Base-by-base conservation (phyloP, 2,888 invertebrate genomes). In the Heliconius charithonia region DNA sequence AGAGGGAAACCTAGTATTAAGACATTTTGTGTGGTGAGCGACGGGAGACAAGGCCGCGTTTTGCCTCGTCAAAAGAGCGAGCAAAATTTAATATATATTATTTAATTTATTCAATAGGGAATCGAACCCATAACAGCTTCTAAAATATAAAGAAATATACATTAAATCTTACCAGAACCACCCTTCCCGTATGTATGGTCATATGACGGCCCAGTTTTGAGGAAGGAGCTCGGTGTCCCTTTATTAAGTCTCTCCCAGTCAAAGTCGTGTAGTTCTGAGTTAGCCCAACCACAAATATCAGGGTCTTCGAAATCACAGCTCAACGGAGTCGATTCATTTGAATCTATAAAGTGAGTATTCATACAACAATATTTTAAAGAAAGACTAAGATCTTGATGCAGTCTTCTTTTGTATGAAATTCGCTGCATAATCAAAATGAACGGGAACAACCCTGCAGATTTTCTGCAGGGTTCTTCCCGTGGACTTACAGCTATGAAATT, bases 231-330 rank as follows among this genome's bases (percentile, higher is more conserved):
- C 0, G 97, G 97, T 0, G 97, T 97, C 71, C 94, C 95, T 75
- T 90, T 95, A 85, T 96, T 96, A 69, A 96, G 92, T 19, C 97
- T 93, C 19, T 87, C 93, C 98, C 98, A 98, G 83, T 97, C 97
- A 82, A 97, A 97, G 87, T 97, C 96, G 81, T 97, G 96, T 0
- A 94, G 91, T 0, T 96, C 93, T 79, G 97, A 97, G 67, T 97
- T 96, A 0, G 92, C 95, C 98, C 98, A 98, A n/a, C 97, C 97
- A 84, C 98, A 98, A 0, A 97, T 86, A 83, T 96, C 95, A 0
- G 93, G 90, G 0, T 92, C 91, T 88, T 97, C 97, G 85, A 97
- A 97, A 86, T 97, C 96, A 83, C 97, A 97, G 41, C 91, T 94
- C 51, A 95, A 87, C n/a, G 77, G 63, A 1, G 82, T 19, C 1